Percentiles rank a stretch among this genome's conserved stretches.
These are phyloP conservation scores for Lophotis ruficrista DNA, from an alignment of 2,113 vertebrate genomes.

Conservation along the genomic window DNA sequence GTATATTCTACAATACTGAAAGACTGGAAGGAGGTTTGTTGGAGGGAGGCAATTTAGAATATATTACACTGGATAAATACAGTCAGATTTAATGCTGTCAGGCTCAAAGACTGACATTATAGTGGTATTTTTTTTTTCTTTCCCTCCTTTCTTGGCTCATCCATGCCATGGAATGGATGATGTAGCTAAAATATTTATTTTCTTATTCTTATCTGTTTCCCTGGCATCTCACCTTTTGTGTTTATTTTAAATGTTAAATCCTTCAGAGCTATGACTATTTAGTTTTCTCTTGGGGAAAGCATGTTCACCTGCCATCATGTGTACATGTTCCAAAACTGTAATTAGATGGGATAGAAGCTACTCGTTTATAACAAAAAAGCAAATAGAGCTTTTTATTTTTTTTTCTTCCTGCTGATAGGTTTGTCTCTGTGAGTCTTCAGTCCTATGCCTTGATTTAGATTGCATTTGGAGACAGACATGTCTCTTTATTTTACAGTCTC, in stretches of 20 bases:
- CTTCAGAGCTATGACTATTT: not conserved
- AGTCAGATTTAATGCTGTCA: not conserved
- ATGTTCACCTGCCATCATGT: not conserved
- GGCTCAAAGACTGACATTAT: not conserved
- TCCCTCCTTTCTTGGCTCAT: not conserved
- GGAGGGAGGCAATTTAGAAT: not conserved
- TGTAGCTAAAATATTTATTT: not conserved
- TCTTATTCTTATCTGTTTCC: not conserved
- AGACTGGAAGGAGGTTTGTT: not conserved
- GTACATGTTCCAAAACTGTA: not conserved
- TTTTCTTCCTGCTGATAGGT: not conserved
- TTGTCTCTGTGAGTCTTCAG: not conserved
- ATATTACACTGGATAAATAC: not conserved
- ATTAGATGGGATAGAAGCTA: not conserved
- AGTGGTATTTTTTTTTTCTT: not conserved
- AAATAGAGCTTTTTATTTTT: not conserved
- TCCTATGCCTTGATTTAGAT: not conserved
- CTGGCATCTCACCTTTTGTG: not conserved
- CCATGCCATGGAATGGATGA: not conserved
- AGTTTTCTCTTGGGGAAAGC: not conserved
- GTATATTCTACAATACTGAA: fast-evolving
- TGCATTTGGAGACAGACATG: not conserved
- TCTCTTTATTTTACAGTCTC: not conserved
- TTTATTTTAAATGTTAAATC: not conserved
- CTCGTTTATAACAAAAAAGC: not conserved